Conservation (phyloP, 2,113 vertebrate species). For the Megaceryle maxima region DNA sequence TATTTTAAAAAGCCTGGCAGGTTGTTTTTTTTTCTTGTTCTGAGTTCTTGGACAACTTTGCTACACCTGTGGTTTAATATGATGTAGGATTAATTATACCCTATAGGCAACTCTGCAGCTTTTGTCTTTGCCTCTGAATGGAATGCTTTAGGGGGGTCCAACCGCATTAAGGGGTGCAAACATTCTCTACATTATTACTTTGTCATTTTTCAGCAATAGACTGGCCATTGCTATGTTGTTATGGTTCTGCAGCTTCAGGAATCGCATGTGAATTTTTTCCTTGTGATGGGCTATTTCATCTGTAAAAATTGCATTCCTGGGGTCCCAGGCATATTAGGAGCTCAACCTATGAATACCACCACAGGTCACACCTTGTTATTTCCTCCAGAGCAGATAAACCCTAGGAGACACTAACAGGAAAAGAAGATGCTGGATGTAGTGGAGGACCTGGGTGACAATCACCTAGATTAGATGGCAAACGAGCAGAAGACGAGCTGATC, state of each 20-base stretch:
- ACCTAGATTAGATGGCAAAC: background rate
- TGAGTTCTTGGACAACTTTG: background rate
- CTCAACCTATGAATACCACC: background rate
- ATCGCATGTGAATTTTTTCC: background rate
- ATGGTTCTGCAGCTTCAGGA: background rate
- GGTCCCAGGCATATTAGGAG: background rate
- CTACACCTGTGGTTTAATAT: background rate
- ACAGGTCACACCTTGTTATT: background rate
- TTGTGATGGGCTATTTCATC: background rate
- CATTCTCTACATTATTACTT: background rate
- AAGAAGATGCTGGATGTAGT: background rate
- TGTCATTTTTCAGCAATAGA: background rate
- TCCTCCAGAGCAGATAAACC: background rate
- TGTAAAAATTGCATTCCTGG: background rate
- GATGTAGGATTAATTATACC: background rate
- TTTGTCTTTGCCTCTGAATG: slow-evolving; percentile 34
- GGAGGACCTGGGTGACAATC: background rate
- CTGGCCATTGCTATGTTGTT: background rate
- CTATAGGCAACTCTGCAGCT: background rate
- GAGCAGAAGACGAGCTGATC: background rate
- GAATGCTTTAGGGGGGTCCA: background rate
- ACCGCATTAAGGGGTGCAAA: background rate
- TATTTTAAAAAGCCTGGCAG: background rate
- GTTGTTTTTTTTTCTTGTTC: background rate
- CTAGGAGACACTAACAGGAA: background rate